Evolutionary conservation across 2,888 invertebrate genomes (phyloP).

Genomic region (Scaptomyza parva): DNA sequence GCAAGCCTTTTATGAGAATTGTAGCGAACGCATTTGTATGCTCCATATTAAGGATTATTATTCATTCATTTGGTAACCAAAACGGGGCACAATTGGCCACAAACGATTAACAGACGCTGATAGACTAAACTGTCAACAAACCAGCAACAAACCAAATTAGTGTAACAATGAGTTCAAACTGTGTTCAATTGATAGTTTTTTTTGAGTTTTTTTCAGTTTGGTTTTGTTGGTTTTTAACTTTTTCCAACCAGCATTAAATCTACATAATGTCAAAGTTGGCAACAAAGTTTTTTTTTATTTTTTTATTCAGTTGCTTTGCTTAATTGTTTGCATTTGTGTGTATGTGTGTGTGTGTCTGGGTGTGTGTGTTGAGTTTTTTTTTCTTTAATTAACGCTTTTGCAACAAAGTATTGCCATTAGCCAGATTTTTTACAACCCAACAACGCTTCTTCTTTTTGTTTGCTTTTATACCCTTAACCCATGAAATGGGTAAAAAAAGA

Average conservation of each 20-base stretch:
- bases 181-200: slow-evolving; percentile 4
- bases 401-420: slow-evolving; percentile 80
- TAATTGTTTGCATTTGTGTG: slow-evolving; percentile 8
- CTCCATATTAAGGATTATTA: slow-evolving; percentile 78
- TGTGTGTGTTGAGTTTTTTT: slow-evolving; percentile 14
- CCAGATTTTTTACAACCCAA: slow-evolving; percentile 73
- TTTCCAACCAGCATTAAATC: slow-evolving; percentile 1
- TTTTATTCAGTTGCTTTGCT: slow-evolving; percentile 25
- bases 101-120: slow-evolving; percentile 62
- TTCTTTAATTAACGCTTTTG: slow-evolving; percentile 76
- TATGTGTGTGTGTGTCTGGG: slow-evolving; percentile 17
- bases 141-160: slow-evolving; percentile 64
- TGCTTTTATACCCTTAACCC: too few species aligned
- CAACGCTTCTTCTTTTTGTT: slow-evolving; percentile 77
- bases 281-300: slow-evolving; percentile 63
- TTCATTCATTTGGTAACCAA: slow-evolving; percentile 70
- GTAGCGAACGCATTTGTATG: slow-evolving; percentile 72
- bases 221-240: background rate
- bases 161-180: slow-evolving; percentile 69
- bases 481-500: too few species aligned
- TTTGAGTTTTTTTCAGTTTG: background rate
- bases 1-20: slow-evolving; percentile 72
- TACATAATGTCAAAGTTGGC: slow-evolving; percentile 52
- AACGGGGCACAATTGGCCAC: slow-evolving; percentile 68
- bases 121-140: slow-evolving; percentile 77